Evolutionary conservation across 2,113 vertebrate species (phyloP), one percentile per base, ranked within the genome.

Genomic region (Blennius ocellaris): DNA sequence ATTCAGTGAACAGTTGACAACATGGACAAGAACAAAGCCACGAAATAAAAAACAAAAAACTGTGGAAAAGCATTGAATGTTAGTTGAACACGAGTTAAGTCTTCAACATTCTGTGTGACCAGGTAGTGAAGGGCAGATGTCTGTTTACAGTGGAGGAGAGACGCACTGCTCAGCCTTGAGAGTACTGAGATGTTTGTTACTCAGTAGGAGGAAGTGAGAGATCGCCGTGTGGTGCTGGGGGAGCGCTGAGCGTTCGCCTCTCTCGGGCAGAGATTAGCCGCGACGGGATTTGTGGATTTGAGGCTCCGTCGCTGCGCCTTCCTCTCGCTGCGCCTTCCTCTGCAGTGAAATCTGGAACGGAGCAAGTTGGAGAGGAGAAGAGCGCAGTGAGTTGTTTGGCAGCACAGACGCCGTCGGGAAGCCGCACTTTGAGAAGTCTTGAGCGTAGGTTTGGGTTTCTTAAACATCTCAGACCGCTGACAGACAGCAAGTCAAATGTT

Each of bases 401-500:
- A 51, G 8, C 1, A 6, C n/a, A 51, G 56, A 52, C 61, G 53
- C 48, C 0, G 36, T 59, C 7, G 14, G 44, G 9, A 45, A 3
- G 44, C 14, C 11, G 1, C 11, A 11, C 41, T 44, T 44, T 30
- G 21, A 30, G 4, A 30, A 30, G 21, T 30, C 21, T 30, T 30
- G 21, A 30, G 21, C 21, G 6, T 8, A 21, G n/a, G 45, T 78
- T 62, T 60, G 45, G 65, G 17, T 50, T 21, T 14, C 43, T 52
- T 53, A 51, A 55, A 60, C 14, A n/a, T 45, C 69, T 73, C 57
- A 49, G 64, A 38, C 62, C 16, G 8, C 56, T 63, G 80, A 81
- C 69, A 80, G 78, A 84, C 81, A 70, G 43, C 69, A 58, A 82
- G 79, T 78, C 83, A 76, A 77, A 80, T 66, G 87, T 82, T 76